These are phyloP conservation scores for Scrobipalpa atriplicella DNA, from an alignment of 2,888 invertebrate genomes.

Conservation along the genomic window DNA sequence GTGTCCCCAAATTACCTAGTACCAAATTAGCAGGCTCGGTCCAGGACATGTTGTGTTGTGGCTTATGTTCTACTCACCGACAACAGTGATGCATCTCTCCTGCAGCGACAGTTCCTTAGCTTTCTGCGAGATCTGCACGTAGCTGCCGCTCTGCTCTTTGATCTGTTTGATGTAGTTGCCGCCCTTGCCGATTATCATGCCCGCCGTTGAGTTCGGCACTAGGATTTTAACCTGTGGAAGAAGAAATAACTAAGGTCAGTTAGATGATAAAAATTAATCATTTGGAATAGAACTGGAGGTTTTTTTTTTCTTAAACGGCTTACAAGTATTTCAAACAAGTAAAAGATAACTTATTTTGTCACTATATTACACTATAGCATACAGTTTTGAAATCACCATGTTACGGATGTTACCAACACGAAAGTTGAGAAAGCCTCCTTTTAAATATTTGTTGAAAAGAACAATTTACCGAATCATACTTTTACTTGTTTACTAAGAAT, in stretches of 20 bases:
- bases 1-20: too few species aligned
- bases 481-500: not conserved
- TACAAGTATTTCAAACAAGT: too few species aligned
- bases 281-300: too few species aligned
- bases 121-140: constrained; percentile 98
- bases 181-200: constrained; percentile 98
- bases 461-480: not conserved
- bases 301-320: too few species aligned
- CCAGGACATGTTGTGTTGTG: too few species aligned
- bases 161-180: constrained; percentile 98
- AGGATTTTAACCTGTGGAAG: constrained; percentile 90
- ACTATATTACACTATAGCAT: too few species aligned
- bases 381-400: too few species aligned
- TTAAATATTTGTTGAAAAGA: not conserved
- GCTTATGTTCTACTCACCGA: constrained; percentile 79
- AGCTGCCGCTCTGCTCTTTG: constrained; percentile 96
- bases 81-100: constrained; percentile 97
- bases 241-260: not conserved
- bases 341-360: too few species aligned
- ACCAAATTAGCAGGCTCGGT: too few species aligned
- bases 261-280: not conserved
- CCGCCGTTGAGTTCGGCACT: constrained; percentile 98
- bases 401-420: too few species aligned
- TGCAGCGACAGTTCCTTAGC: constrained; percentile 96
- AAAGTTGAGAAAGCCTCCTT: not conserved